Conservation (phyloP, 2,888 invertebrate species). For the Thymelicus sylvestris region DNA sequence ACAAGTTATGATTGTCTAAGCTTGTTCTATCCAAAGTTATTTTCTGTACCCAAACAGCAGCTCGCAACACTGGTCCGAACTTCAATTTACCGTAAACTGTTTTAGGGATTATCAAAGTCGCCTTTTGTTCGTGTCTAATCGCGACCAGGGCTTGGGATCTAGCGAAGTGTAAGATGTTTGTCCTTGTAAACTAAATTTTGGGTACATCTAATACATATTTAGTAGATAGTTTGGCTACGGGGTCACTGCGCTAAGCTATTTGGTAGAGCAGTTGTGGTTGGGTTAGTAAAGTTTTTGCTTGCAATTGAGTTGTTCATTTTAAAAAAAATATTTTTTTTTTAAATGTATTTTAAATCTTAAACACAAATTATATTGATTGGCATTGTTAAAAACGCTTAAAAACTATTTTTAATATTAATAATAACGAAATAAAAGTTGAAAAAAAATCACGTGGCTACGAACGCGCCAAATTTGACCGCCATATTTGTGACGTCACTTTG, state of each 20-base stretch:
- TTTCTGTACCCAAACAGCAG: slow-evolving; percentile 5
- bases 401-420: no score
- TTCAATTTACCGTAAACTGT: slow-evolving; percentile 21
- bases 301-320: no score
- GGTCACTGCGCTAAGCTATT: slow-evolving; percentile 8
- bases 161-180: slow-evolving; percentile 26
- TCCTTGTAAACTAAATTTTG: slow-evolving; percentile 21
- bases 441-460: no score
- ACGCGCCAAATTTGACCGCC: no score
- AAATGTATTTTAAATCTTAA: no score
- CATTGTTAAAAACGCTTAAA: no score
- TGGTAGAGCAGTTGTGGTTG: not conserved
- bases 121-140: slow-evolving; percentile 47
- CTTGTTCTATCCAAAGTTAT: not conserved
- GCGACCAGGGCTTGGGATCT: slow-evolving; percentile 49
- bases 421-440: no score
- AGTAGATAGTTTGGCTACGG: slow-evolving; percentile 46
- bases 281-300: not conserved
- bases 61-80: slow-evolving; percentile 12
- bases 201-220: slow-evolving; percentile 6
- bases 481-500: no score
- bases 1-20: not conserved
- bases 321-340: no score
- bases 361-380: no score
- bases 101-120: slow-evolving; percentile 30